Base-by-base conservation (phyloP, 2,113 vertebrate species). In the Ranitomeya imitator region DNA sequence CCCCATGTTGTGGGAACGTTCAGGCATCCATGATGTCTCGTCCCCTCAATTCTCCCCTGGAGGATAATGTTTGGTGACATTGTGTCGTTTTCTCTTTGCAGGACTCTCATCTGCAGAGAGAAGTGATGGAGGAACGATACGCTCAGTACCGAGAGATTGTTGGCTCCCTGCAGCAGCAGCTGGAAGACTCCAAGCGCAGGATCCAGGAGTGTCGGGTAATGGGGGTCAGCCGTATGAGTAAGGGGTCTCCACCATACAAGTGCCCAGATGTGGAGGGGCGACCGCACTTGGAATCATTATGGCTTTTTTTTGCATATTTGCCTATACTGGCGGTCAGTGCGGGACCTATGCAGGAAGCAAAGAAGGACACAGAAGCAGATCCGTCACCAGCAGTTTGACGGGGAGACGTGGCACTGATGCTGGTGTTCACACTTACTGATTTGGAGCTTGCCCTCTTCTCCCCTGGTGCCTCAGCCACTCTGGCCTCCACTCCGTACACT, bases 121-220 rank as follows among this genome's bases (percentile, higher is more conserved):
- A 96, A 65, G 90, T 93, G 90, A 94, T 93, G 51, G 96, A 96
- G 86, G 93, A 96, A 88, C 93, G 96, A 83, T 95, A 95, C 65
- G 90, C 67, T 10, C 96, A 95, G 82, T 96, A 97, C 93, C 96
- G 94, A 91, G 94, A 96, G 89, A 94, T 95, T 9, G 93, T 97
- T 86, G 94, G 93, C 79, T 93, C 95, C 90, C 92, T 97, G 79
- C 97, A 96, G 82, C 94, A 95, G 59, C 95, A 95, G 90, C 95
- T 94, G 89, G 95, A 97, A 37, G 95, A 96, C 85, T 95, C 94
- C 90, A 97, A 95, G 86, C 92, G 93, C 74, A 93, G 90, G 91
- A 93, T 94, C 76, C 93, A 93, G 79, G 95, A 93, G 78, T 94
- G 96, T 86, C 94, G 93, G 91, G 98, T 99, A 92, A 73, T 31